Conservation (phyloP, 1,140 invertebrate species). For the Drosophila dunni region DNA sequence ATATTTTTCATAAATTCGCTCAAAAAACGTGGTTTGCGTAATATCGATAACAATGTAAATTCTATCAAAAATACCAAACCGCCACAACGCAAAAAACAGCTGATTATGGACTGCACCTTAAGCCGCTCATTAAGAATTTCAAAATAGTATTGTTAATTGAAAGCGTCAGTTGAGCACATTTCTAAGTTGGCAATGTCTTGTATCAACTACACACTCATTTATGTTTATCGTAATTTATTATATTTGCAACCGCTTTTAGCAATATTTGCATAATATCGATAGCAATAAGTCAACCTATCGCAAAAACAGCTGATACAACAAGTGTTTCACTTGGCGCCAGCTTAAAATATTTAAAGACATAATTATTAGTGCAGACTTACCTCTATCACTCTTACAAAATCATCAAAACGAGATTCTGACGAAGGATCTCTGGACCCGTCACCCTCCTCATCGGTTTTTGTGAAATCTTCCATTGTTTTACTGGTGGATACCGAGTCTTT, state of each 20-base stretch:
- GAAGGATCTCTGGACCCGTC: not conserved
- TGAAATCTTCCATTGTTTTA: not conserved
- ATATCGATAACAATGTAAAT: conserved; percentile 16
- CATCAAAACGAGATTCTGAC: not conserved
- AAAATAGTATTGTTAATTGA: not conserved
- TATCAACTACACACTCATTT: no score
- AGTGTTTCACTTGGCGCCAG: no score
- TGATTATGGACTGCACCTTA: not conserved
- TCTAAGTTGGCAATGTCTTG: no score
- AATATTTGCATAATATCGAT: no score
- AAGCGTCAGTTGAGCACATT: no score
- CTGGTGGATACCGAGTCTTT: not conserved
- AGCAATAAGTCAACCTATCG: no score
- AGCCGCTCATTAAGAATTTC: conserved; percentile 1
- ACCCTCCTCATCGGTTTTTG: not conserved
- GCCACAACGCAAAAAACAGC: conserved; percentile 2
- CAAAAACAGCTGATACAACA: no score
- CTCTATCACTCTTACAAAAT: not conserved
- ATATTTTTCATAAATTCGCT: not conserved
- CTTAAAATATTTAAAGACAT: no score
- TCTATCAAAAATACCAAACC: conserved; percentile 1
- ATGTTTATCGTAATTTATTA: no score
- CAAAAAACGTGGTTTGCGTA: not conserved
- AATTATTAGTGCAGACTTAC: not conserved
- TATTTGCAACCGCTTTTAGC: no score